phyloP scores from a whole-genome alignment of 2,888 invertebrate species.

The Theodoxus fluviatilis region DNA sequence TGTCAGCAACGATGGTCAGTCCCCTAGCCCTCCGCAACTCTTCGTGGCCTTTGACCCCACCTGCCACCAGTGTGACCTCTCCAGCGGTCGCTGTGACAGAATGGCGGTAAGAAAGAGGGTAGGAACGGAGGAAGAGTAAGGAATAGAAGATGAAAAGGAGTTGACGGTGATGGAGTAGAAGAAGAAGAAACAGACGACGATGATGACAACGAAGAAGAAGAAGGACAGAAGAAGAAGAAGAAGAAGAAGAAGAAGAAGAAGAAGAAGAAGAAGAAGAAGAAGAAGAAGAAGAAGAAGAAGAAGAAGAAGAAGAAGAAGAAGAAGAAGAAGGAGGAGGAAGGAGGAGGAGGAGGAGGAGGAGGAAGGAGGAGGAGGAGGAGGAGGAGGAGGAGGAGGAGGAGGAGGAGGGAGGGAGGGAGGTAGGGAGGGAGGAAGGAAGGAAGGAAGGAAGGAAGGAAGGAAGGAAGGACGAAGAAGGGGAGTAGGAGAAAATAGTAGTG shows the following conservation, averaged over 20 bases:
- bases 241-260: not conserved
- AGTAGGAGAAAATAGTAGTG: too few species aligned
- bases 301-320: not conserved
- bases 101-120: not conserved
- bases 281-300: not conserved
- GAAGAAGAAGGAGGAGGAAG: too few species aligned
- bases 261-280: not conserved
- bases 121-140: not conserved
- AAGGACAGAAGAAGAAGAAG: not conserved
- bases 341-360: too few species aligned
- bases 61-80: too few species aligned
- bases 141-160: not conserved
- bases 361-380: too few species aligned
- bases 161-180: not conserved
- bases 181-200: not conserved
- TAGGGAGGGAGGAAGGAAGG: not conserved
- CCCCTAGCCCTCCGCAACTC: too few species aligned
- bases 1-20: too few species aligned
- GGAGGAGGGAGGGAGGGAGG: not conserved
- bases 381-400: not conserved
- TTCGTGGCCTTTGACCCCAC: too few species aligned
- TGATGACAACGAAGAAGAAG: not conserved
- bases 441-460: not conserved
- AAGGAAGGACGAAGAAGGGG: too few species aligned
- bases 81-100: too few species aligned